Percentiles rank a stretch among this genome's conserved stretches.
Conservation (phyloP, 2,113 vertebrate species). For the Gobius niger region DNA sequence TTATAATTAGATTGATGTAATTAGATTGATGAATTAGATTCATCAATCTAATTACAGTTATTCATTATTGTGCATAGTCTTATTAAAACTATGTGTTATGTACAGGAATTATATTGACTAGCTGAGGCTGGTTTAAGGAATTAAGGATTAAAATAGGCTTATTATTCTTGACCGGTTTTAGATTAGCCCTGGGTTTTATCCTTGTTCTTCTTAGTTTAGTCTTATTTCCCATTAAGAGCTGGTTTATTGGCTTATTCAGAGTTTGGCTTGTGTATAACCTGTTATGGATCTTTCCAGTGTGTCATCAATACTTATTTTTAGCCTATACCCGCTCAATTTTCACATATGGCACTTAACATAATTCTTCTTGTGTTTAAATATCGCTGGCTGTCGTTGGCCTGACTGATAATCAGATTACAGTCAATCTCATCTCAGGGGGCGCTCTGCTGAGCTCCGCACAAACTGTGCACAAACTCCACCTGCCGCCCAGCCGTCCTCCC, state of each 20-base stretch:
- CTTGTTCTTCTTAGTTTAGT: background rate
- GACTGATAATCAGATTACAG: slow-evolving; percentile 48
- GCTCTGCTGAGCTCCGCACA: slow-evolving; percentile 31
- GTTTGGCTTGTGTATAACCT: background rate
- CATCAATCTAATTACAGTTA: background rate
- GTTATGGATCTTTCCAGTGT: no score
- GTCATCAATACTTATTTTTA: no score
- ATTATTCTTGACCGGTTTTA: background rate
- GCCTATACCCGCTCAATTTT: background rate
- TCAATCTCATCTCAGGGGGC: slow-evolving; percentile 15
- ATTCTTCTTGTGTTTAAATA: background rate
- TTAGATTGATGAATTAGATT: no score
- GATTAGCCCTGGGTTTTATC: background rate
- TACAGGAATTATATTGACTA: no score
- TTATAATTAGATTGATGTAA: no score
- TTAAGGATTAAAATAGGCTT: no score
- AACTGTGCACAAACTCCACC: slow-evolving; percentile 26
- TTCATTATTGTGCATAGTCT: background rate
- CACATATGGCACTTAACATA: background rate
- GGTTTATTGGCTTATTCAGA: background rate
- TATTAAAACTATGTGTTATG: no score
- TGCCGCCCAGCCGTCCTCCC: background rate
- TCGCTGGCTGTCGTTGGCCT: slow-evolving; percentile 25
- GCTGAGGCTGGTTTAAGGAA: no score
- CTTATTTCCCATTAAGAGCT: background rate